Percentiles rank a stretch among this genome's conserved stretches.
Evolutionary conservation across 2,888 invertebrate species (phyloP).

Genomic region (Eilema sororculum): DNA sequence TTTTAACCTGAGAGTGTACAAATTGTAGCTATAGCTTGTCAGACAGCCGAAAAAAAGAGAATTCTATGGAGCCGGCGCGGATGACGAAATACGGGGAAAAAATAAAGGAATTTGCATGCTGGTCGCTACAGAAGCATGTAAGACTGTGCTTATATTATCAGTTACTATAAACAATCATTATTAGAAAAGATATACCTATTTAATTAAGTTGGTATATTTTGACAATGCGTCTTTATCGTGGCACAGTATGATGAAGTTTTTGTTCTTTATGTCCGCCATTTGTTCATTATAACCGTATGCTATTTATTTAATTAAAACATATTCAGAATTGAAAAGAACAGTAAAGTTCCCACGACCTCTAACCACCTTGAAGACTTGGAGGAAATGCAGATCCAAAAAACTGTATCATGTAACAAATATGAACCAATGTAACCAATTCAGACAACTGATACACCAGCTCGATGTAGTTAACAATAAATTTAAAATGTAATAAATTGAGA

Average conservation of each 20-base stretch:
- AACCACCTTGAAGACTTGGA: too few relatives aligned
- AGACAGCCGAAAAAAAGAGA: slow-evolving; percentile 13
- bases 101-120: slow-evolving; percentile 36
- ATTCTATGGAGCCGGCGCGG: slow-evolving; percentile 32
- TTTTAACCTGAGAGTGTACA: not conserved
- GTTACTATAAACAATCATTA: not conserved
- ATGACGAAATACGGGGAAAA: slow-evolving; percentile 41
- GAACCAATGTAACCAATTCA: too few relatives aligned
- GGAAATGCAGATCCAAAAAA: too few relatives aligned
- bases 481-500: slow-evolving; percentile 3
- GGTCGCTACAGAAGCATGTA: slow-evolving; percentile 13
- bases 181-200: too few relatives aligned
- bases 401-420: too few relatives aligned
- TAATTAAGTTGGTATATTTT: too few relatives aligned
- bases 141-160: slow-evolving; percentile 28
- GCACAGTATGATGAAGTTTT: too few relatives aligned
- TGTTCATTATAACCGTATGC: too few relatives aligned
- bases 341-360: not conserved
- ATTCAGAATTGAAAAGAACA: too few relatives aligned
- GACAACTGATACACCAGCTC: not conserved
- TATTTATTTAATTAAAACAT: too few relatives aligned
- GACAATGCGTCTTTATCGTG: too few relatives aligned
- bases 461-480: not conserved
- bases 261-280: too few relatives aligned
- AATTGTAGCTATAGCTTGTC: not conserved